phyloP scores from a whole-genome alignment of 1,140 invertebrate genomes.

The Drosophila leontia region DNA sequence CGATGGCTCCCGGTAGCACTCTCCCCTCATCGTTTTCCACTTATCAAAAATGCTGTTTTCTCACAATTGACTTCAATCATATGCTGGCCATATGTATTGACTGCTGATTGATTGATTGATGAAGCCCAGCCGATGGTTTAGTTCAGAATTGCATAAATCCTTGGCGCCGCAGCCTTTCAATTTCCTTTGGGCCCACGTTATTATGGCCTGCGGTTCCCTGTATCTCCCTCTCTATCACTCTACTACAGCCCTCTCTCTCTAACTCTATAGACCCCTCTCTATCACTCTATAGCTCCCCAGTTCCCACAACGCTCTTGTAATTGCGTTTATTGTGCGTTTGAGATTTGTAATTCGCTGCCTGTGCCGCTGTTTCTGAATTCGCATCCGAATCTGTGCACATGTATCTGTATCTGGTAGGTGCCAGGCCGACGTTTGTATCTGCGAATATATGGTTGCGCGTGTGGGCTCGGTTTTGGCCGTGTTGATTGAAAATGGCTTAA shows the following conservation, averaged over 20 bases:
- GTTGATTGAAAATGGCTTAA: slow-evolving; percentile 83
- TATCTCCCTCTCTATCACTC: slow-evolving; percentile 6
- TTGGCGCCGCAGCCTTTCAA: slow-evolving; percentile 52
- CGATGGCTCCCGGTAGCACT: not conserved
- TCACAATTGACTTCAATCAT: slow-evolving; percentile 68
- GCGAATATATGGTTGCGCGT: slow-evolving; percentile 14
- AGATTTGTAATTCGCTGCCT: slow-evolving; percentile 70
- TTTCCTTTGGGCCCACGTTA: slow-evolving; percentile 58
- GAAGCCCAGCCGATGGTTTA: slow-evolving; percentile 17
- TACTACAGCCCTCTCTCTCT: slow-evolving; percentile 2
- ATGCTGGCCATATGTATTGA: slow-evolving; percentile 49
- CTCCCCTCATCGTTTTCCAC: slow-evolving; percentile 23
- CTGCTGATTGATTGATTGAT: slow-evolving; percentile 69
- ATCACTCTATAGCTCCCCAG: not conserved
- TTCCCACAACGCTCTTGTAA: slow-evolving; percentile 52
- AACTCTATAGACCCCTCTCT: not conserved
- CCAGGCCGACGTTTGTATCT: slow-evolving; percentile 1
- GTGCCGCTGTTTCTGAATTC: slow-evolving; percentile 9
- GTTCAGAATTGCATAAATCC: slow-evolving; percentile 46
- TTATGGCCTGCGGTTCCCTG: slow-evolving; percentile 51
- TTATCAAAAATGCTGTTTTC: slow-evolving; percentile 71
- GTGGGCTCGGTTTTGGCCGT: slow-evolving; percentile 45
- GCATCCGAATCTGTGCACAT: slow-evolving; percentile 10
- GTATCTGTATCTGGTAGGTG: slow-evolving; percentile 12
- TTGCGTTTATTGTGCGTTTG: slow-evolving; percentile 82